Evolutionary conservation across 2,797 vertebrate species (phyloP).

Genomic region (Dermochelys coriacea): DNA sequence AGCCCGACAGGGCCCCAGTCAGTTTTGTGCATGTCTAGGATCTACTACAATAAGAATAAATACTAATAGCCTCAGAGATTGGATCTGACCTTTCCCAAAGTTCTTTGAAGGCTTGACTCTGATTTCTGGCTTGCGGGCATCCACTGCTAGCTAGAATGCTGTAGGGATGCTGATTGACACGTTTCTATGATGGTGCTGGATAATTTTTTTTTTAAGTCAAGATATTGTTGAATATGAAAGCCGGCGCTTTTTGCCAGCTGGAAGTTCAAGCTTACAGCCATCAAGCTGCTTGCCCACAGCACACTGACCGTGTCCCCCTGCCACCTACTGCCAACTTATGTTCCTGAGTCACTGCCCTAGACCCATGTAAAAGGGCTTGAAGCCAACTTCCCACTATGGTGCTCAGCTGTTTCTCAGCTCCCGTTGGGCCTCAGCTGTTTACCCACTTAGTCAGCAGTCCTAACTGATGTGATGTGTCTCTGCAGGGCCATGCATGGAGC

Average conservation of each 20-base stretch:
- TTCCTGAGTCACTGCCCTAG: neutral
- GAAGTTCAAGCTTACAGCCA: slow-evolving; percentile 2
- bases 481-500: neutral
- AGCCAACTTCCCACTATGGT: slow-evolving; percentile 28
- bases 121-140: neutral
- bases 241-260: neutral
- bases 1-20: neutral
- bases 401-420: slow-evolving; percentile 34
- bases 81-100: fast-evolving
- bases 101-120: neutral
- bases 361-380: neutral
- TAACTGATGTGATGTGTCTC: neutral
- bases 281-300: neutral
- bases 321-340: slow-evolving; percentile 13
- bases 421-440: slow-evolving; percentile 19
- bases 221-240: neutral
- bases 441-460: slow-evolving; percentile 28
- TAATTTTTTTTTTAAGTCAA: fast-evolving
- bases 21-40: neutral
- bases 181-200: fast-evolving
- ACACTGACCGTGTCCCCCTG: neutral
- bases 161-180: fast-evolving
- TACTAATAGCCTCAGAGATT: fast-evolving
- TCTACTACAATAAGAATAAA: neutral
- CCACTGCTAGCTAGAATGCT: fast-evolving